Evolutionary conservation across 2,797 vertebrate species (phyloP), one percentile per base, ranked within the genome.

Genomic region (Serranus cabrilla): DNA sequence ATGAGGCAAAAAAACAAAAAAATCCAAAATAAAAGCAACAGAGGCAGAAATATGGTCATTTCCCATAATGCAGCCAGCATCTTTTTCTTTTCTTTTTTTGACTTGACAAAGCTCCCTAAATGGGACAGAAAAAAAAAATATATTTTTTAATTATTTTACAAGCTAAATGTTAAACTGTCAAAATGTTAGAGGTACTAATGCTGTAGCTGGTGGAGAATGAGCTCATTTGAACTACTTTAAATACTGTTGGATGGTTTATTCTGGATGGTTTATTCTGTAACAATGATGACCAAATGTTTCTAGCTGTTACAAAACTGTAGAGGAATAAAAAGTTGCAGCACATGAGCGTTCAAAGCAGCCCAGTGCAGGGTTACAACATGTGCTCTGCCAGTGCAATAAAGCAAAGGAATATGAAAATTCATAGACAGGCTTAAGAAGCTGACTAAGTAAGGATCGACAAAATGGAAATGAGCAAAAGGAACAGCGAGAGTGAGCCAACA

Each of bases 391-490:
- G 20, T 7, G 39, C 52, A 78, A 66, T 74, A 71, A 91, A 86
- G 74, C 83, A 90, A 88, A 91, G 86, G 71, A 76, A 52, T 71
- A 64, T 74, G 49, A 83, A 83, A 80, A 88, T 66, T 71, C 60
- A 78, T 61, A 76, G 70, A 90, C 67, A 88, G 87, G 87, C 91
- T 95, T 93, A 67, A 73, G 92, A 93, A 92, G 84, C 91, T 95
- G 93, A 95, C 92, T 95, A 94, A 91, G 87, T 87, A 90, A 87
- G 87, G 65, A 60, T 11, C 82, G 70, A 76, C 68, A 75, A 79
- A 85, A 83, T 84, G 74, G 68, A 86, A 85, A 78, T 71, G 67
- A 86, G 78, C 59, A 70, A 54, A 81, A 55, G 73, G 73, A 74
- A 45, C 58, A 68, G 56, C 1, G 17, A 52, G 57, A 63, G 55